These are phyloP conservation scores for Arctocebus calabarensis DNA, from an alignment of 2,797 vertebrate species.

Conservation along the genomic window DNA sequence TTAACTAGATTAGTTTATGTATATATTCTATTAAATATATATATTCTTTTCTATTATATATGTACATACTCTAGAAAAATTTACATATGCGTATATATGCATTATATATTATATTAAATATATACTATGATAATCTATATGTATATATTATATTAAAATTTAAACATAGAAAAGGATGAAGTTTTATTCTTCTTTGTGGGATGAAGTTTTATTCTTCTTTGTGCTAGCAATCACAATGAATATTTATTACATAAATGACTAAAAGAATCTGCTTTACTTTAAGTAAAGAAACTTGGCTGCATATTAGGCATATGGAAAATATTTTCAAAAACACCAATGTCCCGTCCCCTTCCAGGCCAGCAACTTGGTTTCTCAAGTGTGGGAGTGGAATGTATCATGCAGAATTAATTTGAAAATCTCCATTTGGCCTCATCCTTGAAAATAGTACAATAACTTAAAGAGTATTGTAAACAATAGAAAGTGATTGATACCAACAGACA, in stretches of 20 bases:
- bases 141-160: neutral
- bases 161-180: neutral
- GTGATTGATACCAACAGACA: neutral
- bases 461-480: neutral
- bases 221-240: neutral
- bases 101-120: neutral
- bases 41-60: neutral
- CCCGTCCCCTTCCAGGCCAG: neutral
- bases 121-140: neutral
- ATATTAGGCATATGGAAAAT: neutral
- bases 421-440: neutral
- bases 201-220: neutral
- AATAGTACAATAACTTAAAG: neutral
- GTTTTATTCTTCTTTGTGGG: neutral
- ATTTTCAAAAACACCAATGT: neutral
- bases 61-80: neutral
- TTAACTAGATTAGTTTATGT: neutral
- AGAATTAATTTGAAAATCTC: neutral
- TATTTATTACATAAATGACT: neutral
- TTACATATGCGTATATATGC: neutral
- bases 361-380: neutral
- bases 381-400: too few species aligned
- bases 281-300: neutral
- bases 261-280: neutral
- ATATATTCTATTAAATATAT: neutral